Evolutionary conservation across 2,888 invertebrate genomes (phyloP), one percentile per base, ranked within the genome.

Genomic region (Nycteola revayana): DNA sequence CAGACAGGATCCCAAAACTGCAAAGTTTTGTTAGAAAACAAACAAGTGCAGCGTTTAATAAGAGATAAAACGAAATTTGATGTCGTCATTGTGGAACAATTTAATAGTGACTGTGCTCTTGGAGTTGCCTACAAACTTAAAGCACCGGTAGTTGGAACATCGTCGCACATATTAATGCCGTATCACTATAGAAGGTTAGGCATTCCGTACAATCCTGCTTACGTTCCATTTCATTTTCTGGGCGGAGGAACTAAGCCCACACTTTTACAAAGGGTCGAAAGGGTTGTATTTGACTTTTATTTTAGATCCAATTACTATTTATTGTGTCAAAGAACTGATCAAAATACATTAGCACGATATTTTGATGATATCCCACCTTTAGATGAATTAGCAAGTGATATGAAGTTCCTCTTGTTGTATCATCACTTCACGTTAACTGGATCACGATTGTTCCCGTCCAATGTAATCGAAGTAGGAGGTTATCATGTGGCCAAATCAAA

Each of bases 21-120:
- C 52, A 65, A 77, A 42, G 50, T 55, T 1, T 54, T 78, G 48
- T 47, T 90, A 9, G 66, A 59, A 5, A 80, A 82, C 40, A 49
- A 75, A 9, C 45, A 62, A 35, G 84, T 90, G 22, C 76, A 75
- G 53, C 36, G 66, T 33, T 61, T 90, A 20, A n/a, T 72, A 76
- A 25, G 58, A 63, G 1, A 69, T 0, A 81, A 84, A 43, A 72
- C 80, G 1, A 90, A 90, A 28, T 94, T 91, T 58, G 94, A 95
- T 68, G 68, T 95, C 0, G 85, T 94, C 3, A 66, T 95, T 0
- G 79, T 91, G 32, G 94, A 95, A 73, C 90, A 90, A 35, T 95
- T 95, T 63, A 93, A 93, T 49, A 90, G 91, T 28, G 93, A 95
- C 60, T 94, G 95, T 64, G 91, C 91, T 65, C 73, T 94, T 49